Percentiles rank a stretch among this genome's conserved stretches.
phyloP scores from a whole-genome alignment of 2,888 invertebrate species.

The Drosophila villosipedis region DNA sequence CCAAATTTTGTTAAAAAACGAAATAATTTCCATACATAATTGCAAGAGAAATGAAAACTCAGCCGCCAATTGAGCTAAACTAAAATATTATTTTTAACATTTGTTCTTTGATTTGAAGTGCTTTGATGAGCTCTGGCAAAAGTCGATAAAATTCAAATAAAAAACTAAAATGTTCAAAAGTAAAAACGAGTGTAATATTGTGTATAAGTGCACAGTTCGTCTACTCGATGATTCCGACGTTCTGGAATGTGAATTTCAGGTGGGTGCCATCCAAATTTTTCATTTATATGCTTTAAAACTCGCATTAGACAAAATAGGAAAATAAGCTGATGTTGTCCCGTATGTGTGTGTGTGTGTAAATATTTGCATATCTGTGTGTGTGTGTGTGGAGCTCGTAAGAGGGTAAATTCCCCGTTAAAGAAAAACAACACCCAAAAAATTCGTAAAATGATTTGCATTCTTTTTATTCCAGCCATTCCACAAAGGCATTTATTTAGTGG shows the following conservation, averaged over 20 bases:
- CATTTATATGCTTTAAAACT: background rate
- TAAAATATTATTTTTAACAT: constrained; percentile 16
- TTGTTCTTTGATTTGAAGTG: constrained; percentile 6
- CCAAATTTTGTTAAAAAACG: constrained; percentile 24
- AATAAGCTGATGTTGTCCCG: constrained; percentile 6
- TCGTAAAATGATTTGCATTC: background rate
- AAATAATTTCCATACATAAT: constrained; percentile 14
- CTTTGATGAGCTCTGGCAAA: constrained; percentile 41
- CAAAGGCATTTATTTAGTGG: constrained; percentile 95
- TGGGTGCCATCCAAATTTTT: constrained; percentile 80
- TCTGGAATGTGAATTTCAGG: constrained; percentile 96
- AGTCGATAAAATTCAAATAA: constrained; percentile 53
- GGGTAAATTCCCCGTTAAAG: constrained; percentile 20
- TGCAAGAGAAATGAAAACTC: constrained; percentile 33
- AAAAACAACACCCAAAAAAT: constrained; percentile 2
- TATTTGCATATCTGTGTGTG: background rate
- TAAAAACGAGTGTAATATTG: constrained; percentile 91
- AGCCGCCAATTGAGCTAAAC: background rate
- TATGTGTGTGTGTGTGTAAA: background rate
- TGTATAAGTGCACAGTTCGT: constrained; percentile 94
- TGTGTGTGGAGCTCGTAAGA: constrained; percentile 9
- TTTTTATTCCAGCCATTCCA: constrained; percentile 88
- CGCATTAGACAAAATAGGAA: background rate
- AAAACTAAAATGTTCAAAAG: constrained; percentile 82
- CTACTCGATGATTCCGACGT: constrained; percentile 96